Evolutionary conservation across 2,888 invertebrate species (phyloP), one percentile per base, ranked within the genome.

Genomic region (Acleris sparsana): DNA sequence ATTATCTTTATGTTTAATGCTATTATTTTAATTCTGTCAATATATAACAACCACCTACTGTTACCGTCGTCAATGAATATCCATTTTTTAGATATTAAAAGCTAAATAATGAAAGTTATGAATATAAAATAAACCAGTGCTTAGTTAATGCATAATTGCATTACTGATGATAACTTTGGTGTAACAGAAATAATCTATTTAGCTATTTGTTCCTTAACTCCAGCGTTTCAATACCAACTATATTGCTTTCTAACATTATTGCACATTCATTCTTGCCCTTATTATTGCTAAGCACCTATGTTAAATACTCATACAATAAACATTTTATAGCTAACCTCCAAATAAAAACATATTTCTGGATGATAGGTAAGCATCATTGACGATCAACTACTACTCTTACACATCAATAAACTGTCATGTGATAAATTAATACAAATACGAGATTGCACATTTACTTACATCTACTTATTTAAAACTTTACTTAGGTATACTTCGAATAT

Each of bases 241-340:
- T 76, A 78, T 76, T 77, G 75, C 76, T 77, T 70, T 76, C 72
- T 66, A 71, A 68, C 69, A 69, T 76, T 76, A 75, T 75, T 77
- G 73, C 75, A 71, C 69, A 67, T 67, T 73, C 69, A 67, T 70
- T 67, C 71, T 70, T 62, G 56, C 63, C 63, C 57, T 62, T 62
- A 68, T 74, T 77, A 77, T 76, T 75, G 77, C 75, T 74, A 73
- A 71, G 64, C 69, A 57, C 69, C 70, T 70, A 66, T 63, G 64
- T 62, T 68, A 63, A 20, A 61, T 56, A 59, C 22, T 53, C 17
- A n/a, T 53, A 63, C 46, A 52, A 51, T 46, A 20, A 55, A 52
- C 51, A 55, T 53, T 60, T 49, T 53, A 44, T 25, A 44, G 25
- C 53, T 63, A 63, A 58, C 18, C 52, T 44, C 58, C 6, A 53